Conservation (phyloP, 2,113 vertebrate species). For the Zootoca vivipara region DNA sequence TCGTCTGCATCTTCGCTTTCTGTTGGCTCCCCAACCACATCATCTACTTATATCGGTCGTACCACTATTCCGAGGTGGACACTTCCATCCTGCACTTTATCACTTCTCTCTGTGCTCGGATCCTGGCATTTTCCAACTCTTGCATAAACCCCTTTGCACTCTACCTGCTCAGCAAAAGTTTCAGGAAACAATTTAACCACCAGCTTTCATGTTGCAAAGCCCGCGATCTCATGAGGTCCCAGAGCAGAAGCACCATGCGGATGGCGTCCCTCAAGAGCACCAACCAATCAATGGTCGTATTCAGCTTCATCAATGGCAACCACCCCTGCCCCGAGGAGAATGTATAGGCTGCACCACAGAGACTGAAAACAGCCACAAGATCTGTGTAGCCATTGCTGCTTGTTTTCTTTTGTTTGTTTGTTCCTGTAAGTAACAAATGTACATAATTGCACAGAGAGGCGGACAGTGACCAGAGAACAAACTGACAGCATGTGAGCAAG, state of each 20-base stretch:
- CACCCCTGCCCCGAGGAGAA: slow-evolving; percentile 79
- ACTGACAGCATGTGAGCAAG: slow-evolving; percentile 2
- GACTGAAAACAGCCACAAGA: background rate
- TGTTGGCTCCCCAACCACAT: slow-evolving; percentile 96
- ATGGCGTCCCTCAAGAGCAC: slow-evolving; percentile 91
- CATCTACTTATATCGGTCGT: slow-evolving; percentile 95
- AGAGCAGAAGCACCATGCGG: slow-evolving; percentile 81
- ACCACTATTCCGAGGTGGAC: slow-evolving; percentile 94
- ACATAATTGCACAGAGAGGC: background rate
- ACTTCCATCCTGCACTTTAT: slow-evolving; percentile 90
- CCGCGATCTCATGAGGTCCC: slow-evolving; percentile 69
- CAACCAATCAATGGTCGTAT: slow-evolving; percentile 85
- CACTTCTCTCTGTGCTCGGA: slow-evolving; percentile 87
- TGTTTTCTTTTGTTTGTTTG: background rate
- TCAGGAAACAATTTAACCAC: slow-evolving; percentile 94
- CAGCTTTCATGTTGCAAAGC: slow-evolving; percentile 88
- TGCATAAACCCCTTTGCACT: slow-evolving; percentile 96
- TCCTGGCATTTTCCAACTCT: slow-evolving; percentile 95
- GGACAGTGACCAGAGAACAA: slow-evolving; percentile 2
- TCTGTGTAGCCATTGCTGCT: background rate
- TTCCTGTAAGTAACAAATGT: background rate
- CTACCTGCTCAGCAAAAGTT: slow-evolving; percentile 93
- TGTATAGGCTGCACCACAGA: slow-evolving; percentile 65
- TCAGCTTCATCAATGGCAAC: slow-evolving; percentile 86
- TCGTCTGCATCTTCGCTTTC: slow-evolving; percentile 92